Conservation (phyloP, 2,888 invertebrate species). For the Eilema sororculum region DNA sequence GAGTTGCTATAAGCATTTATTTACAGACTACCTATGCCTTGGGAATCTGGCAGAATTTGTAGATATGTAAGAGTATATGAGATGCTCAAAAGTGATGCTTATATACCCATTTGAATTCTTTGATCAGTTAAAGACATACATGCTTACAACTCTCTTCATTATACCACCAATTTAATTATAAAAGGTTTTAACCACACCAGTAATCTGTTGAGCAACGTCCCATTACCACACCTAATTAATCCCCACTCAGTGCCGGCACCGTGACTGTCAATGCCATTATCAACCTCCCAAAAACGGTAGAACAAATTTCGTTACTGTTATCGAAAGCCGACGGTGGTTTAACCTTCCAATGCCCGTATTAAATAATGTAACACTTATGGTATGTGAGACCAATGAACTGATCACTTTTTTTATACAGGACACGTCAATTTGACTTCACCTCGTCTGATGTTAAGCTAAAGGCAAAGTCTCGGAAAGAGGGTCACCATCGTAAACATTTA, state of each 20-base stretch:
- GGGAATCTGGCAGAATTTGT: no score
- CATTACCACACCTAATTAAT: conserved; percentile 20
- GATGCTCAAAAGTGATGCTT: no score
- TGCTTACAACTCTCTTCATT: background rate
- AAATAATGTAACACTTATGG: background rate
- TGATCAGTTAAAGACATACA: background rate
- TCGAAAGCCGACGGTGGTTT: conserved; percentile 35
- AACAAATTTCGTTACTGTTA: conserved; percentile 49
- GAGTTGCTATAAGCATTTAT: no score
- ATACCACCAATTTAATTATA: background rate
- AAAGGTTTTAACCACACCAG: background rate
- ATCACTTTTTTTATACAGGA: no score
- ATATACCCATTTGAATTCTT: no score
- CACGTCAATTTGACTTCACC: no score
- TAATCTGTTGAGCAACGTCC: background rate
- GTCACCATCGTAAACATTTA: no score
- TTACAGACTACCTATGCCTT: no score
- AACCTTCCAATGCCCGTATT: background rate
- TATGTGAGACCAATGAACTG: background rate
- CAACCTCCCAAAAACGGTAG: conserved; percentile 34
- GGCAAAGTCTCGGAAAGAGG: no score
- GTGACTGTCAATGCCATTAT: background rate
- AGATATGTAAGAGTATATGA: no score
- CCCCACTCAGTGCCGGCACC: conserved; percentile 3
- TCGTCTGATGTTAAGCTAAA: no score